phyloP scores from a whole-genome alignment of 1,140 invertebrate genomes.

The Drosophila tani region DNA sequence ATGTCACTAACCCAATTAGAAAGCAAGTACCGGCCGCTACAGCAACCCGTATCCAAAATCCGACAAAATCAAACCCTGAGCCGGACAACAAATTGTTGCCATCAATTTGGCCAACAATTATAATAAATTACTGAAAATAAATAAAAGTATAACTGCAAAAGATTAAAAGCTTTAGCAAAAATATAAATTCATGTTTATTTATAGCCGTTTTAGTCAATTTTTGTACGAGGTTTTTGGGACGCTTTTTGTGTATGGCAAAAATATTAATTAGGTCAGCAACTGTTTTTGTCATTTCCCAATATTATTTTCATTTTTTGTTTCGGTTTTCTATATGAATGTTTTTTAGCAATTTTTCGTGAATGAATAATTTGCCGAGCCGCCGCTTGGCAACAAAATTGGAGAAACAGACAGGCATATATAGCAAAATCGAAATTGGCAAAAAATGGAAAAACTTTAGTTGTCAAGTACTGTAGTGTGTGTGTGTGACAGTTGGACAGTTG shows the following conservation, averaged over 20 bases:
- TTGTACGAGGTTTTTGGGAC: constrained; percentile 28
- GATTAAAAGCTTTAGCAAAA: constrained; percentile 38
- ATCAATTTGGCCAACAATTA: constrained; percentile 13
- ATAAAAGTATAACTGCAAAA: constrained; percentile 10
- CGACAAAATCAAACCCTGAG: constrained; percentile 23
- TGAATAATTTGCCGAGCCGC: constrained; percentile 26
- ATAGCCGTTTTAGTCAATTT: constrained; percentile 33
- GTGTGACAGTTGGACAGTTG: constrained; percentile 66
- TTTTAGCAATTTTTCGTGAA: constrained; percentile 33
- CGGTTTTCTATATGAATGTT: constrained; percentile 6
- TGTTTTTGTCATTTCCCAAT: constrained; percentile 78
- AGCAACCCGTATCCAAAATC: constrained; percentile 15
- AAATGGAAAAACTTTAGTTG: constrained; percentile 57
- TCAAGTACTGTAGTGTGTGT: constrained; percentile 55
- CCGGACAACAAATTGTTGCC: constrained; percentile 26
- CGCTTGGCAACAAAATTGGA: constrained; percentile 55
- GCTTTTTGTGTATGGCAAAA: constrained; percentile 30
- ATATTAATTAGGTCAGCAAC: constrained; percentile 78
- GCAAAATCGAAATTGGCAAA: constrained; percentile 43
- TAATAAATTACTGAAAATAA: constrained; percentile 42
- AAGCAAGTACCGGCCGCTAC: constrained; percentile 43
- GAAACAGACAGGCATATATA: constrained; percentile 18
- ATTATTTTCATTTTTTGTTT: constrained; percentile 45
- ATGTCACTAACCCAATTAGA: constrained; percentile 54
- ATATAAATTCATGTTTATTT: constrained; percentile 20